A percentile compares a stretch with the other conserved stretches of the same genome.
Conservation (phyloP, 1,140 invertebrate species). For the Leptonema lineaticorne region DNA sequence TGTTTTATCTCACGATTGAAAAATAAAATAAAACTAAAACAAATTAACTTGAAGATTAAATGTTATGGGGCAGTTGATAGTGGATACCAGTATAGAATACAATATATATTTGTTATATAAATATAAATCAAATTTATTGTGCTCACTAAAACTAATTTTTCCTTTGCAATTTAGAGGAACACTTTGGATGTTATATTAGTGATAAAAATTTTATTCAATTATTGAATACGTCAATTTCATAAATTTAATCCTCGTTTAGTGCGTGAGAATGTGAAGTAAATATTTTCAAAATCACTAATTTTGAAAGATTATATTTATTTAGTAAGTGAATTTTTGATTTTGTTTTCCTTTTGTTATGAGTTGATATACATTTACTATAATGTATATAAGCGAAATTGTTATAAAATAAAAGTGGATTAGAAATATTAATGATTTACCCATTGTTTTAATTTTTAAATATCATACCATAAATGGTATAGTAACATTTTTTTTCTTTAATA, state of each 20-base stretch:
- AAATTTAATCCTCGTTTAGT: neutral
- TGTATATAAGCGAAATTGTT: no score
- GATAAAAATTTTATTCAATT: constrained; percentile 25
- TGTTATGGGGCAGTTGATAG: constrained; percentile 38
- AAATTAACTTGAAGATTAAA: constrained; percentile 33
- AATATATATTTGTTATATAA: neutral
- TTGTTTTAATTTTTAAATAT: no score
- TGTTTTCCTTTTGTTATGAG: no score
- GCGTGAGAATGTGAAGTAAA: neutral
- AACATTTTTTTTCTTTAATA: no score
- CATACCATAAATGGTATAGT: no score
- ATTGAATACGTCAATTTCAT: constrained; percentile 33
- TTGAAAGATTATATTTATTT: no score
- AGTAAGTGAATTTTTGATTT: no score
- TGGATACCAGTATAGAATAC: neutral
- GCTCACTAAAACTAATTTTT: neutral
- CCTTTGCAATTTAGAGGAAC: neutral
- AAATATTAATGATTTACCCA: no score
- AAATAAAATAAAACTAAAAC: neutral
- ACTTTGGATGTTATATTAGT: neutral
- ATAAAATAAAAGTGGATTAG: no score
- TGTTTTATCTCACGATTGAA: constrained; percentile 3
- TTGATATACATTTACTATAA: no score
- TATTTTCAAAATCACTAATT: no score
- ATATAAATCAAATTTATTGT: neutral